These are phyloP conservation scores for Dissostichus mawsoni DNA, from an alignment of 2,113 vertebrate species.

Conservation along the genomic window DNA sequence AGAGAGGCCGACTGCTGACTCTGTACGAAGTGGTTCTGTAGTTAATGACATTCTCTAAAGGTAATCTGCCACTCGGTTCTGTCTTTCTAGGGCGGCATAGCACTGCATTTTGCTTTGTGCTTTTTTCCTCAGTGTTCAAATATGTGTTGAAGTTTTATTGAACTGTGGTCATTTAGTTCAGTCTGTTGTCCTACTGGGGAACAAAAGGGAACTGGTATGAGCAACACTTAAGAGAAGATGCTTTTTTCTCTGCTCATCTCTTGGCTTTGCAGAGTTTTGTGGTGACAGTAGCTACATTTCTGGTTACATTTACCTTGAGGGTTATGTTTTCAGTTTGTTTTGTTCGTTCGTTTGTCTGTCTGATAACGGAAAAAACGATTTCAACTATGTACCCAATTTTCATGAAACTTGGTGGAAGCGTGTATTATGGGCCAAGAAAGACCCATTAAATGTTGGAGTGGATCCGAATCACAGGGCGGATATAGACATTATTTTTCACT, in stretches of 20 bases:
- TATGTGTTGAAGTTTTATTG: conserved; percentile 5
- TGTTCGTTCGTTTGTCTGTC: too few species aligned
- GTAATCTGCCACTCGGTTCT: conserved; percentile 55
- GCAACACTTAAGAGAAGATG: not conserved
- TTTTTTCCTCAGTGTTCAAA: conserved; percentile 26
- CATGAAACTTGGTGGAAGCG: too few species aligned
- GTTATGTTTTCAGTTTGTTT: too few species aligned
- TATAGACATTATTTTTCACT: too few species aligned
- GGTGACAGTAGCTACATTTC: not conserved
- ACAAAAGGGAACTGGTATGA: conserved; percentile 15
- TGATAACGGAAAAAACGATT: too few species aligned
- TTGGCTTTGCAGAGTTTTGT: not conserved
- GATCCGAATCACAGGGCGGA: too few species aligned
- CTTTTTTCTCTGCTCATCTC: not conserved
- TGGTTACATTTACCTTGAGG: too few species aligned
- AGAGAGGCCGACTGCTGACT: conserved; percentile 49
- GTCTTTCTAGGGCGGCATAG: conserved; percentile 26
- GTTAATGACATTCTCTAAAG: conserved; percentile 59
- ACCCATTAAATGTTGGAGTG: too few species aligned
- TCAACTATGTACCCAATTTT: too few species aligned
- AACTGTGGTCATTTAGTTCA: conserved; percentile 29
- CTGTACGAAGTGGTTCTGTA: conserved; percentile 50
- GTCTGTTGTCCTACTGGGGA: conserved; percentile 16
- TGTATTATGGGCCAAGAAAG: too few species aligned
- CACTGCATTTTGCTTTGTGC: conserved; percentile 20